phyloP scores from a whole-genome alignment of 2,797 vertebrate genomes.

The Sphenopsis melanotis region DNA sequence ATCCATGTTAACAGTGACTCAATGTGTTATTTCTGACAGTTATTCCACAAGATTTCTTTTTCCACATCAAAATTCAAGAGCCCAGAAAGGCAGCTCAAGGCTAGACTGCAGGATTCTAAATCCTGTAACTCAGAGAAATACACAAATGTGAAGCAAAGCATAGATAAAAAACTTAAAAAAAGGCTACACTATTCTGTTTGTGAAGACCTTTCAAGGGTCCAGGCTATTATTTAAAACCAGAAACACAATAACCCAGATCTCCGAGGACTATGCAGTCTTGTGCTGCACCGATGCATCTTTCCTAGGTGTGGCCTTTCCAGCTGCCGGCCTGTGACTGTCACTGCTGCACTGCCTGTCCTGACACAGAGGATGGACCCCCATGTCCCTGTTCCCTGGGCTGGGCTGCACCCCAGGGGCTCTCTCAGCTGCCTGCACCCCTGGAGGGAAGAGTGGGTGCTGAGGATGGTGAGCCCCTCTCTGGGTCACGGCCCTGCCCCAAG shows the following conservation, averaged over 20 bases:
- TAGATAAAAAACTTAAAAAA: background rate
- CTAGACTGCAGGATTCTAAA: background rate
- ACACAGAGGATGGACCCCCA: background rate
- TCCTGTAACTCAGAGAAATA: background rate
- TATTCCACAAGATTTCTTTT: slow-evolving; percentile 1
- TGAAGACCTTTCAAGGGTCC: background rate
- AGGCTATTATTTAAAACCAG: background rate
- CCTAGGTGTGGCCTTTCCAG: background rate
- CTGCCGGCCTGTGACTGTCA: rapidly evolving
- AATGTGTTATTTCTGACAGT: slow-evolving; percentile 55
- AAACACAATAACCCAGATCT: background rate
- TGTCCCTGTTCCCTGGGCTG: background rate
- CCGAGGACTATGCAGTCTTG: background rate
- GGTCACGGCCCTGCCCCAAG: background rate
- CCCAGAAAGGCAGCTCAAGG: background rate
- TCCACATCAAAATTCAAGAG: slow-evolving; percentile 40
- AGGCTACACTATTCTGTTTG: background rate
- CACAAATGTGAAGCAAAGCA: background rate
- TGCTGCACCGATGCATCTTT: background rate
- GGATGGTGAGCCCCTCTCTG: rapidly evolving
- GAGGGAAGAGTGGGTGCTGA: background rate
- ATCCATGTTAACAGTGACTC: slow-evolving; percentile 4
- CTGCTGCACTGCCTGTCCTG: background rate
- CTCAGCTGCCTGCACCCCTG: background rate
- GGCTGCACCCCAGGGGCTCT: background rate